A percentile compares a stretch with the other conserved stretches of the same genome.
These are phyloP conservation scores for Sparidentex hasta DNA, from an alignment of 2,797 vertebrate species.

Conservation along the genomic window DNA sequence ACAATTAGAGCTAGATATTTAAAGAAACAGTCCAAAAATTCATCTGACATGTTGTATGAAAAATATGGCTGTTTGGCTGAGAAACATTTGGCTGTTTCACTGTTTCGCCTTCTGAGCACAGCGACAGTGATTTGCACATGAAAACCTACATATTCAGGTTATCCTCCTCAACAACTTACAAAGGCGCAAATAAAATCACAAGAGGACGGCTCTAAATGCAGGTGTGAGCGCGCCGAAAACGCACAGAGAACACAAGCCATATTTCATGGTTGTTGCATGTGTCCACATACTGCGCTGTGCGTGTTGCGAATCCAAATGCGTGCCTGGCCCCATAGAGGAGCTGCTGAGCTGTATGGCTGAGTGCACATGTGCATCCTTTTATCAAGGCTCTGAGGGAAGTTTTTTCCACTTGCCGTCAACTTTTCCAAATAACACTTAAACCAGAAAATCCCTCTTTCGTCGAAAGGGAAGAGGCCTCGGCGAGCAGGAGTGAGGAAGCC, in stretches of 20 bases:
- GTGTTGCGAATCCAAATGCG: slow-evolving; percentile 22
- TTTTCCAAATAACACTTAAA: slow-evolving; percentile 43
- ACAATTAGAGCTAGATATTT: slow-evolving; percentile 63
- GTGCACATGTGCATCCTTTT: slow-evolving; percentile 50
- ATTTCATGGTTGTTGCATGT: neutral
- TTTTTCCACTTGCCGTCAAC: slow-evolving; percentile 40
- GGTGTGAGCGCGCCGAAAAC: neutral
- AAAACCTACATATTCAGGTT: neutral
- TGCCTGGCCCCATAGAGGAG: neutral
- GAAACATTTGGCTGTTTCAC: neutral
- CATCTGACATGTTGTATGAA: slow-evolving; percentile 2
- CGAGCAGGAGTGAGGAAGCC: neutral
- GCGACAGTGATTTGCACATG: neutral
- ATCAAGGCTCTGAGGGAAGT: slow-evolving; percentile 26
- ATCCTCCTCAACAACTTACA: too few species aligned
- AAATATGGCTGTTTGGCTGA: neutral
- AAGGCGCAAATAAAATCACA: too few species aligned
- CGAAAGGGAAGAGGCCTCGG: neutral
- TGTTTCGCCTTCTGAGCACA: neutral
- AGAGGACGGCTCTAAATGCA: neutral
- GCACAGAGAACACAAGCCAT: neutral
- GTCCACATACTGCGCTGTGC: neutral
- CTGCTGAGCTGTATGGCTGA: slow-evolving; percentile 2
- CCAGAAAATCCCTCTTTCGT: slow-evolving; percentile 22
- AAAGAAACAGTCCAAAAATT: slow-evolving; percentile 34